phyloP scores from a whole-genome alignment of 2,888 invertebrate genomes.

The Actias luna region DNA sequence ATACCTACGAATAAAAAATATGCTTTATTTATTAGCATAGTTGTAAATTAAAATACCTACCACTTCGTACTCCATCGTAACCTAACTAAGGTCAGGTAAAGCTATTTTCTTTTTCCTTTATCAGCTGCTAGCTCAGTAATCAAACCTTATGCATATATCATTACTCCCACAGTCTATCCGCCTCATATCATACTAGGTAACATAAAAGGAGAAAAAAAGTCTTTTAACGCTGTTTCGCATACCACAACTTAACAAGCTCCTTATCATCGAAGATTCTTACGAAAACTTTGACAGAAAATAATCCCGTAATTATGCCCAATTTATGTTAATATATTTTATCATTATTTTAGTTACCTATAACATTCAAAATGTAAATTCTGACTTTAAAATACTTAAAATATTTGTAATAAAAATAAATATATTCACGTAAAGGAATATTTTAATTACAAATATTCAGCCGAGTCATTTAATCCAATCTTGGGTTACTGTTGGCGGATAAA shows the following conservation, averaged over 20 bases:
- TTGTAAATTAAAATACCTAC: too few relatives aligned
- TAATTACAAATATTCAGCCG: conserved; percentile 61
- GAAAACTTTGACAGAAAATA: not conserved
- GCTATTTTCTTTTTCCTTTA: too few relatives aligned
- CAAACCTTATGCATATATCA: too few relatives aligned
- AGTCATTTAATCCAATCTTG: conserved; percentile 53
- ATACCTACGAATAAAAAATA: too few relatives aligned
- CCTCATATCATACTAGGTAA: too few relatives aligned
- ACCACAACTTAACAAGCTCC: not conserved
- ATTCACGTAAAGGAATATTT: conserved; percentile 55
- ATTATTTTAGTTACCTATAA: not conserved
- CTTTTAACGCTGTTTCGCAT: not conserved
- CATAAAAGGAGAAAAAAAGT: not conserved
- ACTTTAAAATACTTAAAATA: conserved; percentile 59
- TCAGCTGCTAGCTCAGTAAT: too few relatives aligned
- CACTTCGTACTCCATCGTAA: too few relatives aligned
- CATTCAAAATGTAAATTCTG: conserved; percentile 52
- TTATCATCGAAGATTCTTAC: not conserved
- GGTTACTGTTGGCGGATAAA: conserved; percentile 41
- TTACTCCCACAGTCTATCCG: too few relatives aligned
- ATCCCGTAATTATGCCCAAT: not conserved
- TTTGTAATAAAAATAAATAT: conserved; percentile 50
- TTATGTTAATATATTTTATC: not conserved
- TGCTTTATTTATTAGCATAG: too few relatives aligned
- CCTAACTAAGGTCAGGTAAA: too few relatives aligned